These are phyloP conservation scores for Philereme transversata DNA, from an alignment of 2,888 invertebrate species.

Conservation along the genomic window DNA sequence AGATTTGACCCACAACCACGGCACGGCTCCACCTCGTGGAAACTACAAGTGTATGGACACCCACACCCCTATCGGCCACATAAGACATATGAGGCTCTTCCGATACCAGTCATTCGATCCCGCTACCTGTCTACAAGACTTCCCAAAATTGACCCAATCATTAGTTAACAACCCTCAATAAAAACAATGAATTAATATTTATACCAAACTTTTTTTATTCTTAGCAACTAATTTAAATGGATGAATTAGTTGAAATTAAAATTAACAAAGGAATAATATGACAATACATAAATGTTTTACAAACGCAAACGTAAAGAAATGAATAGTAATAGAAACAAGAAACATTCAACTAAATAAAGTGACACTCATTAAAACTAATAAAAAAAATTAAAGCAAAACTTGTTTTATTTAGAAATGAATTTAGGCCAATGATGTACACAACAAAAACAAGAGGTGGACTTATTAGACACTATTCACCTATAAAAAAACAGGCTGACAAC, in stretches of 20 bases:
- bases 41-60: constrained; percentile 75
- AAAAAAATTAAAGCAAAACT: constrained; percentile 3
- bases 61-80: constrained; percentile 75
- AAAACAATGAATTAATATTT: constrained; percentile 42
- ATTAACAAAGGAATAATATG: constrained; percentile 34
- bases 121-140: constrained; percentile 65
- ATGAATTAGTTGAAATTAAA: constrained; percentile 21
- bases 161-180: constrained; percentile 35
- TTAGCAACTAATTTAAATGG: constrained; percentile 11
- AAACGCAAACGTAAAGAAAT: constrained; percentile 36
- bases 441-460: too few species aligned
- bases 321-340: constrained; percentile 17
- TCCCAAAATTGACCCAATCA: constrained; percentile 51
- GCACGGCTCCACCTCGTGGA: constrained; percentile 73
- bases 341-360: neutral
- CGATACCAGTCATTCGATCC: constrained; percentile 74
- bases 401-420: constrained; percentile 1
- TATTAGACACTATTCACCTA: too few species aligned
- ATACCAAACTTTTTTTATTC: constrained; percentile 49
- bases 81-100: constrained; percentile 65
- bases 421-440: neutral
- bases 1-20: constrained; percentile 72
- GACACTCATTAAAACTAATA: too few species aligned
- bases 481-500: too few species aligned
- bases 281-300: constrained; percentile 34